Percentiles rank a stretch among this genome's conserved stretches.
Conservation (phyloP, 2,113 vertebrate species). For the Pluvianellus socialis region DNA sequence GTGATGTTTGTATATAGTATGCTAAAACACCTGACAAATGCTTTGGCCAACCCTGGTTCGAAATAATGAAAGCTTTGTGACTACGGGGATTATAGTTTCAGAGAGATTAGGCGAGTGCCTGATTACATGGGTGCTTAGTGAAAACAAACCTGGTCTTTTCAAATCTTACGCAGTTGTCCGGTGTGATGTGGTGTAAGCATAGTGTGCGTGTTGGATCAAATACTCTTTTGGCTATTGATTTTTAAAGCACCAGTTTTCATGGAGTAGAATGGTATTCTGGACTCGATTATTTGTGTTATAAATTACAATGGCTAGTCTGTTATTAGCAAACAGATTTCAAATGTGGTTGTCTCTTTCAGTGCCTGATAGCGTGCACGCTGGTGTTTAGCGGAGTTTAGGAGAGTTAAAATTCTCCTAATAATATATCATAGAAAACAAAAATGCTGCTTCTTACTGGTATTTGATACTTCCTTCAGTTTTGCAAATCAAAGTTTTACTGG, state of each 20-base stretch:
- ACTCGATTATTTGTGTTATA: background rate
- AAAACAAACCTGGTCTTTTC: background rate
- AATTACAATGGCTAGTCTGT: background rate
- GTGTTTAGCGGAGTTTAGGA: background rate
- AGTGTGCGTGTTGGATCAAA: background rate
- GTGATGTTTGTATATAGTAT: background rate
- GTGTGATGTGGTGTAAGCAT: accelerated
- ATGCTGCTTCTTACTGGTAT: constrained; percentile 20
- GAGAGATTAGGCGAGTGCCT: background rate
- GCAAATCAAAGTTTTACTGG: constrained; percentile 71
- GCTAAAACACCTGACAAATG: background rate
- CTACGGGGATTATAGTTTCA: background rate
- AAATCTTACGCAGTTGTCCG: background rate
- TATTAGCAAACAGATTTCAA: background rate
- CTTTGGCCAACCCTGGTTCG: background rate
- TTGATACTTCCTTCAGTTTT: constrained; percentile 57
- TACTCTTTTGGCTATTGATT: background rate
- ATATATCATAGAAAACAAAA: constrained; percentile 22
- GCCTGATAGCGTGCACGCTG: background rate
- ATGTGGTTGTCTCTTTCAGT: background rate
- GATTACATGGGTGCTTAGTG: background rate
- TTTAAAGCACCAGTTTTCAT: background rate
- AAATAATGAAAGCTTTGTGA: background rate
- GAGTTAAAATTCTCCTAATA: background rate
- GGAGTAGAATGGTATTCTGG: background rate